These are phyloP conservation scores for Perizoma affinitatum DNA, from an alignment of 2,888 invertebrate genomes.

Conservation along the genomic window DNA sequence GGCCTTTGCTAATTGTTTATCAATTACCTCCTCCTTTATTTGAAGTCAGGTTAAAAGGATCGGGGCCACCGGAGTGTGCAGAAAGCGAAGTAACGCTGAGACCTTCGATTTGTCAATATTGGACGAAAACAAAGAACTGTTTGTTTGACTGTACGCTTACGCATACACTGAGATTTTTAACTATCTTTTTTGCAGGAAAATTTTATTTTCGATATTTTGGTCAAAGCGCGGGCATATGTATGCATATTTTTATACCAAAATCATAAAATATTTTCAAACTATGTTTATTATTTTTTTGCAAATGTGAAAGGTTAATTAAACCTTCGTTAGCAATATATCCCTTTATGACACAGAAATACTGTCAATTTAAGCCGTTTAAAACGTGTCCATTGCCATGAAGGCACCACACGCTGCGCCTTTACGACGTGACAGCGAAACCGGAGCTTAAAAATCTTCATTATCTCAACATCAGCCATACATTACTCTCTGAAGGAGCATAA, in stretches of 20 bases:
- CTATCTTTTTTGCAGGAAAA: constrained; percentile 13
- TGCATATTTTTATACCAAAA: no score
- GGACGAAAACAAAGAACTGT: constrained; percentile 60
- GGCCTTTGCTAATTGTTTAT: constrained; percentile 26
- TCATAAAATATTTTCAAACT: no score
- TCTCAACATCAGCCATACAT: constrained; percentile 61
- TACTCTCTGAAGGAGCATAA: constrained; percentile 52
- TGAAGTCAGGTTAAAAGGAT: constrained; percentile 26
- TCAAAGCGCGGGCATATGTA: no score
- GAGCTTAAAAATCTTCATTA: constrained; percentile 70
- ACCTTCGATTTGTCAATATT: constrained; percentile 62
- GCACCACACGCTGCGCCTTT: constrained; percentile 57
- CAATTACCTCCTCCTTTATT: constrained; percentile 25
- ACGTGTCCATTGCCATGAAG: constrained; percentile 27
- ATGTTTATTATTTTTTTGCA: constrained; percentile 6
- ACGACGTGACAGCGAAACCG: constrained; percentile 61
- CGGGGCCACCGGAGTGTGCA: constrained; percentile 27
- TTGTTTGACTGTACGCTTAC: constrained; percentile 30
- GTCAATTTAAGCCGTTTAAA: constrained; percentile 25
- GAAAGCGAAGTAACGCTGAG: constrained; percentile 26
- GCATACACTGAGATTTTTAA: constrained; percentile 21
- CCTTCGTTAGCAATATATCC: constrained; percentile 31
- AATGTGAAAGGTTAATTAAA: constrained; percentile 5
- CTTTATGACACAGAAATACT: constrained; percentile 48
- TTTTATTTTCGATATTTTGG: no score